Conservation (phyloP, 1,140 invertebrate species). For the Antheraea mylitta region DNA sequence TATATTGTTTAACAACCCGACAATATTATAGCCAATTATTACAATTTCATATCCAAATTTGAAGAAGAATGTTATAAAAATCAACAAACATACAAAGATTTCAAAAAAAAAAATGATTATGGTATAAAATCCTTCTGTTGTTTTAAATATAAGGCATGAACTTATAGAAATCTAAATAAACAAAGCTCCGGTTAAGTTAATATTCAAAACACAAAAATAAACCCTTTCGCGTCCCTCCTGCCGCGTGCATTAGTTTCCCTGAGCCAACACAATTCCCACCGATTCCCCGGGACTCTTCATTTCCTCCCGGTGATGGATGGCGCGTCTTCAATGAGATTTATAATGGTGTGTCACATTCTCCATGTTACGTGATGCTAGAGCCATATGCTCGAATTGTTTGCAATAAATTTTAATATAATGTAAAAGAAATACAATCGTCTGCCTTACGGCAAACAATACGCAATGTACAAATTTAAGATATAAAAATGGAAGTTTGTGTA, state of each 20-base stretch:
- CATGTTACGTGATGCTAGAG: not conserved
- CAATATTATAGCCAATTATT: no score
- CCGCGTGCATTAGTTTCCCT: not conserved
- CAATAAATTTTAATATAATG: not conserved
- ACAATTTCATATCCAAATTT: no score
- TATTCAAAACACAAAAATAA: slow-evolving; percentile 3
- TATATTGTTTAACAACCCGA: no score
- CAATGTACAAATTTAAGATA: not conserved
- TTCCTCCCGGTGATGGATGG: slow-evolving; percentile 63
- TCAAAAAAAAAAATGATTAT: no score
- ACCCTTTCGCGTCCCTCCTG: not conserved
- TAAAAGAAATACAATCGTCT: not conserved
- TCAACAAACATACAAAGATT: no score
- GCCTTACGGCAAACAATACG: not conserved
- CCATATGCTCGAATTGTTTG: not conserved
- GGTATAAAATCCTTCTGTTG: no score
- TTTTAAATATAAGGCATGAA: not conserved
- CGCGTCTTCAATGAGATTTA: slow-evolving; percentile 64
- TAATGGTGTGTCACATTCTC: slow-evolving; percentile 57
- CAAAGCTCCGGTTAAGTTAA: not conserved
- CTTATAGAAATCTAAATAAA: not conserved
- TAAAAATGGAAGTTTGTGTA: no score
- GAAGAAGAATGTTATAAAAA: no score
- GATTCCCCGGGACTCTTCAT: slow-evolving; percentile 38
- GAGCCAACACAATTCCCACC: not conserved